Evolutionary conservation across 2,113 vertebrate genomes (phyloP), one percentile per base, ranked within the genome.

Genomic region (Beaufortia kweichowensis): DNA sequence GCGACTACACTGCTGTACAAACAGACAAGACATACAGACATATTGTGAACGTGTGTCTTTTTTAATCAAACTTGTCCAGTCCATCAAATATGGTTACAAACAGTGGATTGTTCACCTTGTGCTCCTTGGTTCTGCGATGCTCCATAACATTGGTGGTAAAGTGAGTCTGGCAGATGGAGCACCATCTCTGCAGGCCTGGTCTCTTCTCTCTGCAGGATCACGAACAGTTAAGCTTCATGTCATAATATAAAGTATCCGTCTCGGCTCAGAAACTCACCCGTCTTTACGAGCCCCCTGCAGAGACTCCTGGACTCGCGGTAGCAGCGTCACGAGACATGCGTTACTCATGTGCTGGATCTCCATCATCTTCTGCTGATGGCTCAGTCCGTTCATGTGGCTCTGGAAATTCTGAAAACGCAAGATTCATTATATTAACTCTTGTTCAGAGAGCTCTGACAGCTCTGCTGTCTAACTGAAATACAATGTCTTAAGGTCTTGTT

Each of bases 341-440:
- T 95, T 97, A 85, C 94, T 98, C 88, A 93, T 94, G 85, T 95
- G 95, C 81, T 98, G 95, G 80, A 98, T 94, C 82, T 98, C 96
- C 87, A 92, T 93, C 76, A 99, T 95, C 75, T 93, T 92, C 87
- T 96, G 94, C 89, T 96, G 96, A 87, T 98, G 97, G 76, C 93
- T 92, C 82, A 94, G 81, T 21, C 94, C 95, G 35, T 90, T 91
- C 94, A 98, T 93, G 82, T 98, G 97, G 84, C 92, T 89, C 76
- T 95, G 95, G 87, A 99, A 98, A 83, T 95, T 95, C 96, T 98
- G 74, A 17, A 3, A 23, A 48, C 7, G 21, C 43, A 61, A 41
- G 33, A 64, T 41, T 2, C 15, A 46, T 3, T 4, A 17, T 46
- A 17, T 15, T 46, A 14, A 3, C 14, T 14, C 43, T 4, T 14